These are phyloP conservation scores for Spondyliosoma cantharus DNA, from an alignment of 2,797 vertebrate genomes.

Conservation along the genomic window DNA sequence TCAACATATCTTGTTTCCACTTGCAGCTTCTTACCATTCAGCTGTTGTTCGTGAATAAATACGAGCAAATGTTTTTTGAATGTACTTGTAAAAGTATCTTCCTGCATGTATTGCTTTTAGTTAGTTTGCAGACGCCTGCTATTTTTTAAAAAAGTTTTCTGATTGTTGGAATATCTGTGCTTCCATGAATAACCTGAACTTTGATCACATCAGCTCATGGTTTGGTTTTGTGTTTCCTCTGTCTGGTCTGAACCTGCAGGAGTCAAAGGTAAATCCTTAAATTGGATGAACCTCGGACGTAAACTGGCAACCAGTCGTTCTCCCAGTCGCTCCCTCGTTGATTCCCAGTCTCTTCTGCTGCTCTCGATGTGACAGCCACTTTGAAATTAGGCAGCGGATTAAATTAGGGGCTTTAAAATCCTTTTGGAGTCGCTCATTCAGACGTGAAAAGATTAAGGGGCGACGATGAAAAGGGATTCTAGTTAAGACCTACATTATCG, in stretches of 20 bases:
- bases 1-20: background rate
- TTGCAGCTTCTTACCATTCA: background rate
- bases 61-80: background rate
- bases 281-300: constrained; percentile 34
- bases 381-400: constrained; percentile 81
- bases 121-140: background rate
- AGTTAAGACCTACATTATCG: constrained; percentile 75
- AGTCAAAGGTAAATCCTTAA: constrained; percentile 44
- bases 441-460: constrained; percentile 80
- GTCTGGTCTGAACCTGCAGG: background rate
- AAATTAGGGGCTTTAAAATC: constrained; percentile 81
- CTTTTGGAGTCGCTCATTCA: constrained; percentile 82
- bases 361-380: constrained; percentile 76
- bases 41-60: background rate
- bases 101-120: background rate
- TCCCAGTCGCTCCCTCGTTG: constrained; percentile 33
- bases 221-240: background rate
- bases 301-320: constrained; percentile 37
- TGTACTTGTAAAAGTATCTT: background rate
- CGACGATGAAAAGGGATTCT: constrained; percentile 79
- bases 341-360: constrained; percentile 54
- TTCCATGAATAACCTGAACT: background rate
- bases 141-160: background rate
- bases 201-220: background rate
- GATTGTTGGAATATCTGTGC: background rate